Base-by-base conservation (phyloP, 2,888 invertebrate genomes). In the Phengaris arion region DNA sequence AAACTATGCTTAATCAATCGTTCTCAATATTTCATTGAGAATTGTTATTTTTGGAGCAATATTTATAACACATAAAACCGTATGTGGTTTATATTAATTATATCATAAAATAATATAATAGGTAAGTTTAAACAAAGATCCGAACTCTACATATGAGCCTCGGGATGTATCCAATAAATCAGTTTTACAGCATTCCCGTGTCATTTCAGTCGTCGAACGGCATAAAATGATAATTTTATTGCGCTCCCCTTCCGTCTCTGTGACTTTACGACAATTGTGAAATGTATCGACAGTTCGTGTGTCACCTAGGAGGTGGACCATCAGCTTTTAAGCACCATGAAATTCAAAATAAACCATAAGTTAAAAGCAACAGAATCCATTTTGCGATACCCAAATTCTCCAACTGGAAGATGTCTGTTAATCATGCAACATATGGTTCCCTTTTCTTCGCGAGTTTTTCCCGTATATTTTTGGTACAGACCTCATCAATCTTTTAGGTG, bases 181-280 rank as follows among this genome's bases (percentile, higher is more conserved):
- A 93, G 92, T 90, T 93, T 93, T 93, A 93, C 93, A 93, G 88
- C 93, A 92, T 92, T 92, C 92, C 89, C 84, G 90, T 91, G 93
- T 93, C 93, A 92, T 93, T 93, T 93, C 93, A 92, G 91, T 91
- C 93, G 91, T 91, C 91, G 92, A 92, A 92, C 89, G 92, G 89
- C 92, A 91, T 93, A 93, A 93, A 93, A 93, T 93, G 91, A 93
- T 93, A 93, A 93, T 93, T 93, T 93, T 92, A 93, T 89, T 88
- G 90, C 90, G 86, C 86, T 91, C 92, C 90, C 92, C 92, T 93
- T 93, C 93, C 93, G 91, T 90, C 92, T 92, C 81, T 88, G 85
- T 82, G 85, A 88, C 86, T 93, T 93, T 93, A 93, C 92, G 93
- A 93, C 93, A 92, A 93, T 92, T 93, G 93, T 92, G 92, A 93